These are phyloP conservation scores for Olivierus martensii DNA, from an alignment of 1,140 invertebrate species.

Conservation along the genomic window DNA sequence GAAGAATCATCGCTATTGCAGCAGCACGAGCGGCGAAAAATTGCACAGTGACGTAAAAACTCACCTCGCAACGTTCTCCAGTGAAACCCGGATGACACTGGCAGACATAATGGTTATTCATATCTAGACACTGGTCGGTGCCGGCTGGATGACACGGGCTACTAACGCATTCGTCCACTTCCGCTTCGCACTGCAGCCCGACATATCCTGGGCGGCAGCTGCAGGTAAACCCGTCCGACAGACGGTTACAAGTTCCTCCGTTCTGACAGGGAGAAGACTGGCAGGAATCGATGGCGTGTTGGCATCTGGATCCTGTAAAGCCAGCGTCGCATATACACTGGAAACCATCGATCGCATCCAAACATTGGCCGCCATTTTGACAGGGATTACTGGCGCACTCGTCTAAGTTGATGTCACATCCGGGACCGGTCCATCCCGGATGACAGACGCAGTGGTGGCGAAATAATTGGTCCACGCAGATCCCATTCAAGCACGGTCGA, in stretches of 20 bases:
- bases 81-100: constrained; percentile 78
- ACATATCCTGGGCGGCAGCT: constrained; percentile 29
- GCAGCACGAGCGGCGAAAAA: no score
- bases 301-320: constrained; percentile 66
- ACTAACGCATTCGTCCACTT: constrained; percentile 66
- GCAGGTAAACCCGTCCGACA: constrained; percentile 30
- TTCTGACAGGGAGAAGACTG: constrained; percentile 32
- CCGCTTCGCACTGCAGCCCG: constrained; percentile 74
- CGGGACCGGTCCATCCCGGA: constrained; percentile 66
- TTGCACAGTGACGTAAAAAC: neutral
- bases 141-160: constrained; percentile 75
- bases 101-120: constrained; percentile 74
- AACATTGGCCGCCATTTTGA: constrained; percentile 83
- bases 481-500: constrained; percentile 80
- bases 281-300: constrained; percentile 62
- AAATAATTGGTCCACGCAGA: constrained; percentile 81
- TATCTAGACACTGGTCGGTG: constrained; percentile 71
- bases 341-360: constrained; percentile 67
- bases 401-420: constrained; percentile 80
- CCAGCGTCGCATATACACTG: constrained; percentile 76
- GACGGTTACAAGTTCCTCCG: constrained; percentile 30
- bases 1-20: no score
- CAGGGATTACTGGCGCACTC: constrained; percentile 79
- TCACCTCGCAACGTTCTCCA: constrained; percentile 58
- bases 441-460: constrained; percentile 76